Evolutionary conservation across 2,797 vertebrate species (phyloP), one percentile per base, ranked within the genome.

Genomic region (Megaceryle alcyon): DNA sequence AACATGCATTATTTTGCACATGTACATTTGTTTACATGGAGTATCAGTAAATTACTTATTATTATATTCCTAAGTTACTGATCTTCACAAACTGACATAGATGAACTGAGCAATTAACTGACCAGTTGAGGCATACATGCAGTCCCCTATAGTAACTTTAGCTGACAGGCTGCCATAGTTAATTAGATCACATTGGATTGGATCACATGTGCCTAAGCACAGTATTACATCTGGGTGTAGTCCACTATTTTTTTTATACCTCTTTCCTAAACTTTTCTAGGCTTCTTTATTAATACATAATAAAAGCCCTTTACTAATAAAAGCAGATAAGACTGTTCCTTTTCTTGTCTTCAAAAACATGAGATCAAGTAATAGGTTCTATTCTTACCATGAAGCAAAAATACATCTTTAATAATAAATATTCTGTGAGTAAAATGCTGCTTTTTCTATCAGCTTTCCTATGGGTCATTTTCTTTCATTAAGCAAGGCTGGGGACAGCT

Each of bases 401-500:
- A 33, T 31, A 49, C 1, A 20, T 44, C 28, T 57, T 89, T 82
- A 84, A 64, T 70, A 86, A 56, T 70, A 94, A 88, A 63, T 84
- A 92, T 43, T 70, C 60, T 26, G 44, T 22, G 9, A 68, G 33
- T 90, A 73, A 94, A 84, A 79, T 41, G 11, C 28, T 86, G 71
- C 26, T 60, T 69, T 65, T 92, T 72, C 35, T 43, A 51, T 73
- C n/a, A 73, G 46, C 16, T 85, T 79, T 93, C 51, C 35, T 88
- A n/a, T 7, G 31, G 66, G 56, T 88, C 23, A 60, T 92, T 90
- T 94, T 92, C 39, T 77, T 87, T 82, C 78, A 92, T 64, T 39
- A 77, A 80, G 71, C 51, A 92, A 93, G 71, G 71, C 93, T 75
- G 91, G 71, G 56, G 56, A 90, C 59, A 95, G 79, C 56, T 85